These are phyloP conservation scores for Acronicta aceris DNA, from an alignment of 2,888 invertebrate species.

Conservation along the genomic window DNA sequence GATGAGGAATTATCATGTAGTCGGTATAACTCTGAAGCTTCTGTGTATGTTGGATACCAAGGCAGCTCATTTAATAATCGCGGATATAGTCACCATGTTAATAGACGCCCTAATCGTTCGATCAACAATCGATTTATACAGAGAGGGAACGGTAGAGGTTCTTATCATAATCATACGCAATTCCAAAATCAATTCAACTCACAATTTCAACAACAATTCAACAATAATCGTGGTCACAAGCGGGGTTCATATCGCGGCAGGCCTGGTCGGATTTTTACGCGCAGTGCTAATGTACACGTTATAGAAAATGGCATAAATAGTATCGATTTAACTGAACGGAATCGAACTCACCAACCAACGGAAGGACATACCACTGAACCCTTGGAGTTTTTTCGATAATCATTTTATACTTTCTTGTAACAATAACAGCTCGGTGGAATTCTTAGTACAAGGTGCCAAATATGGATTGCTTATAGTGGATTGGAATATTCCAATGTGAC, in stretches of 20 bases:
- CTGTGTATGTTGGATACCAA: neutral
- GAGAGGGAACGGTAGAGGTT: slow-evolving; percentile 1
- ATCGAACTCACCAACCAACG: neutral
- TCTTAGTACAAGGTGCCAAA: neutral
- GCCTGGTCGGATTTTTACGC: neutral
- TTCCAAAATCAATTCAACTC: too few relatives aligned
- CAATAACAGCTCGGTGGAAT: neutral
- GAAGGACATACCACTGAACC: neutral
- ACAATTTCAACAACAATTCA: neutral
- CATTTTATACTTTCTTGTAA: slow-evolving; percentile 1
- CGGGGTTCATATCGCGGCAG: neutral
- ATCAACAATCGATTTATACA: neutral
- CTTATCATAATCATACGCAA: neutral
- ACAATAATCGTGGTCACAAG: neutral
- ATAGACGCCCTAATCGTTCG: neutral
- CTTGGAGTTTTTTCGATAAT: neutral
- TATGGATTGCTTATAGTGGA: slow-evolving; percentile 8
- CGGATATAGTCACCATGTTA: neutral
- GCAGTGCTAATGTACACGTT: neutral
- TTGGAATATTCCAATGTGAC: neutral
- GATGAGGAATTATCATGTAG: neutral
- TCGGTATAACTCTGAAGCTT: neutral
- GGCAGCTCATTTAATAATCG: neutral
- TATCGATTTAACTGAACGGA: neutral
- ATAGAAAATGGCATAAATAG: neutral